Evolutionary conservation across 2,797 vertebrate species (phyloP).

Genomic region (Gephyroberyx darwinii): DNA sequence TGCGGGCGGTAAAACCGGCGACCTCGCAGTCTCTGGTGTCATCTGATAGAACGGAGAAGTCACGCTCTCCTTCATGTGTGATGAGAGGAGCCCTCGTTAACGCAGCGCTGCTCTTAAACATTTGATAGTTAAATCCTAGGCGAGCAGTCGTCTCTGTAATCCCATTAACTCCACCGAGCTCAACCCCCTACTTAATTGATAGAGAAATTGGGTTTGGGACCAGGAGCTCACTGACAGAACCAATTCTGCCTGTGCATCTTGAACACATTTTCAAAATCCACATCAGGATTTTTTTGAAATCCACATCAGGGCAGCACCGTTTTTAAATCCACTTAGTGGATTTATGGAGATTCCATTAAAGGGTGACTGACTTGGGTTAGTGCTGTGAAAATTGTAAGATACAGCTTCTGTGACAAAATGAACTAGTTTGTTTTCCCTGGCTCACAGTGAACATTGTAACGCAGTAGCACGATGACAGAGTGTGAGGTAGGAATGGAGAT

Average conservation of each 20-base stretch:
- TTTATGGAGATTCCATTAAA: conserved; percentile 75
- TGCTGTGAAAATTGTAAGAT: conserved; percentile 55
- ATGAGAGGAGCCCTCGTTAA: conserved; percentile 67
- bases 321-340: conserved; percentile 73
- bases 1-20: conserved; percentile 48
- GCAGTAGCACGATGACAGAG: conserved; percentile 20
- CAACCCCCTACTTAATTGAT: conserved; percentile 54
- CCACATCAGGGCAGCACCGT: conserved; percentile 44
- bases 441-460: conserved; percentile 40
- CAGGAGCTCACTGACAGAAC: conserved; percentile 51
- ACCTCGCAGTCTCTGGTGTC: conserved; percentile 54
- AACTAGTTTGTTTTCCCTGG: conserved; percentile 26
- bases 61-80: conserved; percentile 56
- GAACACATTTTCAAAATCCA: conserved; percentile 63
- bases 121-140: conserved; percentile 67
- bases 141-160: conserved; percentile 73
- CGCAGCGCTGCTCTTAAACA: conserved; percentile 59
- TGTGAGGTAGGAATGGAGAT: background rate
- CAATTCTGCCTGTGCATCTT: conserved; percentile 65
- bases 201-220: conserved; percentile 57
- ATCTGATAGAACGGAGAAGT: conserved; percentile 62
- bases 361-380: conserved; percentile 61
- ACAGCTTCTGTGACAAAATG: conserved; percentile 56
- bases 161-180: conserved; percentile 75
- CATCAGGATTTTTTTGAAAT: conserved; percentile 54